Conservation (phyloP, 2,888 invertebrate species). For the Meloe dianella region DNA sequence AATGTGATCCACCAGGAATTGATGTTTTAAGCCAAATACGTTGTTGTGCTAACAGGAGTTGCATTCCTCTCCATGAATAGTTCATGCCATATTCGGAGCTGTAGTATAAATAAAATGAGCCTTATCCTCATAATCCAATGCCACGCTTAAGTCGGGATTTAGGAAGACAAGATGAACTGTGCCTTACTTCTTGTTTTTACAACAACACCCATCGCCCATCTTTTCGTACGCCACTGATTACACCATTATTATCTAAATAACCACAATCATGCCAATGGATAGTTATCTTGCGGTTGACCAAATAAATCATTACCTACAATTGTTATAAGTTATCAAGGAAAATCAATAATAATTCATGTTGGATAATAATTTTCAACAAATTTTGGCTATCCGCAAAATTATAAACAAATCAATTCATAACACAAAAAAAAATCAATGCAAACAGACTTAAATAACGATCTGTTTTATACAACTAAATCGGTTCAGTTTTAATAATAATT, state of each 20-base stretch:
- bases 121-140: no score
- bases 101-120: no score
- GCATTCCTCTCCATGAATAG: no score
- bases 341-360: background rate
- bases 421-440: background rate
- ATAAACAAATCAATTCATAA: background rate
- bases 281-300: constrained; percentile 20
- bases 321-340: background rate
- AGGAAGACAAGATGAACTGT: no score
- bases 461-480: background rate
- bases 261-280: background rate
- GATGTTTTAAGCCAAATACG: no score
- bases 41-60: no score
- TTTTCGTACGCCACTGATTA: background rate
- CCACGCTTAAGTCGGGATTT: no score
- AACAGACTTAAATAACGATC: constrained; percentile 11
- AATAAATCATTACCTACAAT: constrained; percentile 20
- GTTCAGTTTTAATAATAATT: constrained; percentile 16
- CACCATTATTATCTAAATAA: background rate
- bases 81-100: no score
- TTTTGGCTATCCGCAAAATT: constrained; percentile 22
- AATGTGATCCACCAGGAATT: no score
- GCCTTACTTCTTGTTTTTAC: no score
- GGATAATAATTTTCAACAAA: constrained; percentile 21
- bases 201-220: no score